phyloP scores from a whole-genome alignment of 2,113 vertebrate genomes.

The Campylomormyrus numenius region DNA sequence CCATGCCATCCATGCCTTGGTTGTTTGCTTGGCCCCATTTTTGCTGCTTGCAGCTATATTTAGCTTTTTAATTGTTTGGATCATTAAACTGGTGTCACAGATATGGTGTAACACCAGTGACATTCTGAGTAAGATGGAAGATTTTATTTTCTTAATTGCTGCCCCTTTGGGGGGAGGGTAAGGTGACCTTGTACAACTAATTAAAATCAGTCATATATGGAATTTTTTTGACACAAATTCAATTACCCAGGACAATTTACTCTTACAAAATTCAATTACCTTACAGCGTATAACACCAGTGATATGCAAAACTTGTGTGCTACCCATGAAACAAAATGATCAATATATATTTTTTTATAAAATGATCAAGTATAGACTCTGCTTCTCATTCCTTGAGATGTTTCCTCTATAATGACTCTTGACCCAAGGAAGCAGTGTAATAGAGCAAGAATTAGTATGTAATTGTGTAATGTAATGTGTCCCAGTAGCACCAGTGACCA shows the following conservation, averaged over 20 bases:
- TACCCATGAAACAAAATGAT: neutral
- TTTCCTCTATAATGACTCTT: neutral
- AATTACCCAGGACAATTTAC: neutral
- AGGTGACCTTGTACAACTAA: neutral
- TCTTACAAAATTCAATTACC: neutral
- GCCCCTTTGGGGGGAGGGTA: neutral
- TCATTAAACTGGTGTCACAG: neutral
- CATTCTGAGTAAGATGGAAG: neutral
- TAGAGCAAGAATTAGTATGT: neutral
- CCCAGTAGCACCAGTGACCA: neutral
- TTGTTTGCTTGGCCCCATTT: neutral
- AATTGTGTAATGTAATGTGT: neutral
- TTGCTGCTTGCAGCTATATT: too few species aligned
- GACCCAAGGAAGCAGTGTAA: neutral
- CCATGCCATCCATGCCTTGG: neutral
- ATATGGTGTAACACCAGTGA: neutral
- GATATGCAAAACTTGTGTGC: neutral
- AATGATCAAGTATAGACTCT: neutral
- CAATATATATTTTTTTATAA: neutral
- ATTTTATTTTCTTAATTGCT: neutral
- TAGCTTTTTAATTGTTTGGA: conserved; percentile 23
- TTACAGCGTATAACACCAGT: neutral
- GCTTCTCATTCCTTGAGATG: neutral
- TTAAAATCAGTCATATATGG: neutral
- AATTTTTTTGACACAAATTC: neutral